Evolutionary conservation across 2,888 invertebrate genomes (phyloP).

Genomic region (Brachyptera risi): DNA sequence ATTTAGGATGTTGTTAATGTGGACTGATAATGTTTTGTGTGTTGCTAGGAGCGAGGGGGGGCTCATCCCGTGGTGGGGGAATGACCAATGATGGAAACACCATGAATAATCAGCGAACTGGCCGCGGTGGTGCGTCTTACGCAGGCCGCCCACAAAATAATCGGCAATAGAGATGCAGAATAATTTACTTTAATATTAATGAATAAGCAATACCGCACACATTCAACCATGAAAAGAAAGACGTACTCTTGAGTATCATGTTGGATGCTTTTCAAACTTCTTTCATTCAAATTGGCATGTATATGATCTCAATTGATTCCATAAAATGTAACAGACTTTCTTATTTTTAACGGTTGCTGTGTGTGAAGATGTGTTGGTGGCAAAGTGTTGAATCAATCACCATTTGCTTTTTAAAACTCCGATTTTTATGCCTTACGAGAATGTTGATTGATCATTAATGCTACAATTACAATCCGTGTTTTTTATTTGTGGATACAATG

Average conservation of each 20-base stretch:
- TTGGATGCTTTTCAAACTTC: neutral
- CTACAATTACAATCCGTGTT: no score
- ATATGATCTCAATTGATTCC: neutral
- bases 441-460: no score
- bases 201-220: constrained; percentile 9
- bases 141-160: neutral
- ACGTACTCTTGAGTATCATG: neutral
- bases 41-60: neutral
- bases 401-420: no score
- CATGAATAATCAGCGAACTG: neutral
- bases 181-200: neutral
- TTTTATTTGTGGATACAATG: no score
- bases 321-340: neutral
- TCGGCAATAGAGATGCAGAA: neutral
- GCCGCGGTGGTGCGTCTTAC: neutral
- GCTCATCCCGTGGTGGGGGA: neutral
- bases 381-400: no score
- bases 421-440: no score
- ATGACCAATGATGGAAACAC: neutral
- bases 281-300: neutral
- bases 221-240: neutral
- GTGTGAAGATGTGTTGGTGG: no score
- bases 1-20: no score
- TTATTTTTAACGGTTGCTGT: no score
- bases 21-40: no score